Conservation (phyloP, 2,888 invertebrate genomes). For the Notodromas monacha region DNA sequence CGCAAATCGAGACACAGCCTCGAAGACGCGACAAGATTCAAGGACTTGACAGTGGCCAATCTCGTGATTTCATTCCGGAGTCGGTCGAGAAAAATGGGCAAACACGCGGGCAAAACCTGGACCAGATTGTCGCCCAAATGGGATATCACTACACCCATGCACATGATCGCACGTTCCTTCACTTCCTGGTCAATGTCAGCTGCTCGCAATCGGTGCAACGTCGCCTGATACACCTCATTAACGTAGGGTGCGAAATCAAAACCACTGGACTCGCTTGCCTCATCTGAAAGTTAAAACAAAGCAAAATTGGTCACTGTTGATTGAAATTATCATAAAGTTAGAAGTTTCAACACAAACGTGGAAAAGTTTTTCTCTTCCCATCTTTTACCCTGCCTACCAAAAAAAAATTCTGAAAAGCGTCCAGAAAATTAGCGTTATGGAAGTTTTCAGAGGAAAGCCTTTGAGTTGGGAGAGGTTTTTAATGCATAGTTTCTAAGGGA, state of each 20-base stretch:
- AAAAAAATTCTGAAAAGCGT: too few relatives aligned
- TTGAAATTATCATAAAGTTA: too few relatives aligned
- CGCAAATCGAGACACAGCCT: slow-evolving; percentile 49
- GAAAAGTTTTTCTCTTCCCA: too few relatives aligned
- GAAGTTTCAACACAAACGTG: too few relatives aligned
- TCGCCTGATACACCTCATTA: slow-evolving; percentile 36
- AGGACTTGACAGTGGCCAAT: slow-evolving; percentile 72
- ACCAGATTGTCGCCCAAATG: slow-evolving; percentile 57
- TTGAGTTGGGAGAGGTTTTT: too few relatives aligned
- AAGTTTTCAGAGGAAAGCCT: too few relatives aligned
- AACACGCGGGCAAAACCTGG: slow-evolving; percentile 41
- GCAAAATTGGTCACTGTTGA: neutral
- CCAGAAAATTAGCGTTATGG: too few relatives aligned
- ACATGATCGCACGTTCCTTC: slow-evolving; percentile 84
- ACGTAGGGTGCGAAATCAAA: slow-evolving; percentile 45
- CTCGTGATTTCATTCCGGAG: slow-evolving; percentile 87
- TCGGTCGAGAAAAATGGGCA: slow-evolving; percentile 79
- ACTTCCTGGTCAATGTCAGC: slow-evolving; percentile 98
- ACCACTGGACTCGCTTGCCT: slow-evolving; percentile 18
- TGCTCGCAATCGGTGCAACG: slow-evolving; percentile 49
- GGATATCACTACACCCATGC: slow-evolving; percentile 75
- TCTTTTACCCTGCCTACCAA: too few relatives aligned
- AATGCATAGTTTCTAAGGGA: too few relatives aligned
- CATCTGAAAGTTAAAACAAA: slow-evolving; percentile 13
- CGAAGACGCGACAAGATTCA: slow-evolving; percentile 71